phyloP scores from a whole-genome alignment of 1,140 invertebrate species.

The Drosophila arawakana region DNA sequence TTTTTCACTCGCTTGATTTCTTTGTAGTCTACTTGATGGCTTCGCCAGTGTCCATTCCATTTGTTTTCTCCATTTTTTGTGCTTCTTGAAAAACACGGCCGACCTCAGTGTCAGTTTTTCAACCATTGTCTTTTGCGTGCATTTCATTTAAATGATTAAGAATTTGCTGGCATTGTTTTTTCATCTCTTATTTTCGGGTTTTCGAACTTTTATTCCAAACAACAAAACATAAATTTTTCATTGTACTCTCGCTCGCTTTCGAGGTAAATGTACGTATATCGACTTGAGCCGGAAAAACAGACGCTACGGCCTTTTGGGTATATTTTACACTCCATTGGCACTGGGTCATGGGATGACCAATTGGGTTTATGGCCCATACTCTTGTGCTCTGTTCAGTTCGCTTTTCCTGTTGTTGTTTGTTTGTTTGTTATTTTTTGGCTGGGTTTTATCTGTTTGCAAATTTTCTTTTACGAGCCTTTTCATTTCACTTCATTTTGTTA shows the following conservation, averaged over 20 bases:
- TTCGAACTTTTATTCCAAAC: conserved; percentile 15
- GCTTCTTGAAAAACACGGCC: conserved; percentile 2
- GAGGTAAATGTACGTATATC: conserved; percentile 8
- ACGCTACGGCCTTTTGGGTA: conserved; percentile 51
- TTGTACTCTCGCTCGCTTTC: conserved; percentile 26
- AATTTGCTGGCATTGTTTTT: conserved; percentile 35
- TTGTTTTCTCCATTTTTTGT: not conserved
- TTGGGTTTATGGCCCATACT: conserved; percentile 63
- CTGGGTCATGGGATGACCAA: conserved; percentile 60
- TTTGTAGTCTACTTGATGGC: conserved; percentile 9
- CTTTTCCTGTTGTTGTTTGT: conserved; percentile 42
- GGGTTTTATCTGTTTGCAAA: conserved; percentile 52
- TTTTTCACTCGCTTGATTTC: conserved; percentile 79
- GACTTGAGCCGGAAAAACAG: conserved; percentile 32
- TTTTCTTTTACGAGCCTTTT: conserved; percentile 71
- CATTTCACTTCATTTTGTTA: conserved; percentile 74
- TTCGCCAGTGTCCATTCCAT: conserved; percentile 13
- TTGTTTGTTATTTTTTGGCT: conserved; percentile 27
- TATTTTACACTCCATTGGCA: conserved; percentile 74
- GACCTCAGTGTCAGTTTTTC: not conserved
- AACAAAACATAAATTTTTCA: conserved; percentile 71
- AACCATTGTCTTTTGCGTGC: conserved; percentile 37
- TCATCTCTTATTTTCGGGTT: conserved; percentile 21
- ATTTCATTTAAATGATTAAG: conserved; percentile 76
- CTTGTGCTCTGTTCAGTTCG: conserved; percentile 7